Conservation (phyloP, 2,113 vertebrate genomes). For the Nematolebias whitei region DNA sequence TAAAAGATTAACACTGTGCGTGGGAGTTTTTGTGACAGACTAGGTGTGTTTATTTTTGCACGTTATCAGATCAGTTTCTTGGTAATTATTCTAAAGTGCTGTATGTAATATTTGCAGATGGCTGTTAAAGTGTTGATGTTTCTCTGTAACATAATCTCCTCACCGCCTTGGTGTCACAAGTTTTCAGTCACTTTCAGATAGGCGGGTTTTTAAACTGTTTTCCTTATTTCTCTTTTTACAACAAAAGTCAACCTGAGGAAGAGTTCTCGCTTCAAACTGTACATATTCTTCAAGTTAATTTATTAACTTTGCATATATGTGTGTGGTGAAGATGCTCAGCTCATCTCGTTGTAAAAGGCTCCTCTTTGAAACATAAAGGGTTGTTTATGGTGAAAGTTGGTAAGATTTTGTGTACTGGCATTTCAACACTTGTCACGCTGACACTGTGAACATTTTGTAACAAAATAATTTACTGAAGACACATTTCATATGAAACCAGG, state of each 20-base stretch:
- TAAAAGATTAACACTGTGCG: slow-evolving; percentile 71
- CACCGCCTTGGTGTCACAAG: slow-evolving; percentile 52
- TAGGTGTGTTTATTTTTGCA: slow-evolving; percentile 70
- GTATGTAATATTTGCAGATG: slow-evolving; percentile 68
- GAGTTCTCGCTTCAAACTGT: slow-evolving; percentile 43
- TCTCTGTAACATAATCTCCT: slow-evolving; percentile 63
- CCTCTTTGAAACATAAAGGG: background rate
- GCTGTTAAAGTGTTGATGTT: slow-evolving; percentile 68
- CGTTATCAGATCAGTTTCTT: slow-evolving; percentile 60
- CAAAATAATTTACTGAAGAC: slow-evolving; percentile 22
- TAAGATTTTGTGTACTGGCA: slow-evolving; percentile 12
- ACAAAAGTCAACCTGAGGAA: slow-evolving; percentile 17
- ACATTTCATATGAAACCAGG: slow-evolving; percentile 9
- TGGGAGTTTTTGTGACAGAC: slow-evolving; percentile 64
- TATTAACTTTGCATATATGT: slow-evolving; percentile 18
- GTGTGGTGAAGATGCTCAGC: background rate
- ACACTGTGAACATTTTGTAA: slow-evolving; percentile 55
- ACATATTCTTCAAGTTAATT: slow-evolving; percentile 34
- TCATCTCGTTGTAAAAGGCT: slow-evolving; percentile 21
- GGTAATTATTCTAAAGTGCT: slow-evolving; percentile 67
- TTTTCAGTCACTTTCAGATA: slow-evolving; percentile 20
- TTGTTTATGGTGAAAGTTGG: slow-evolving; percentile 5
- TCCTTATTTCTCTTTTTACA: slow-evolving; percentile 39
- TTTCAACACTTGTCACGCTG: slow-evolving; percentile 40
- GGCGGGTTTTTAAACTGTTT: slow-evolving; percentile 25